Base-by-base conservation (phyloP, 2,888 invertebrate genomes). In the Melieria omissa region DNA sequence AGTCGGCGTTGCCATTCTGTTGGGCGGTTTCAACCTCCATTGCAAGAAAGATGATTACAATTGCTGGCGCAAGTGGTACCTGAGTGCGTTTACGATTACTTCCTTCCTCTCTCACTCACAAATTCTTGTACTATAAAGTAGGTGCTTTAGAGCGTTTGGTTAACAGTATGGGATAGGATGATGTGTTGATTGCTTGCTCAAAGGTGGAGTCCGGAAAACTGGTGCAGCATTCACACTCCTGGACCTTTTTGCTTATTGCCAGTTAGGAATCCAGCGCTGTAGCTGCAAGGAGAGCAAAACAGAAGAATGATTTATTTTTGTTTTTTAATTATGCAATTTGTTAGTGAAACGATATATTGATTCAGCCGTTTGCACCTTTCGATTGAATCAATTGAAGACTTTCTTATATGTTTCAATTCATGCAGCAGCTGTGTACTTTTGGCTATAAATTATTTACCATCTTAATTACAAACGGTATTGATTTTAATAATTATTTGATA, bases 1-100 rank as follows among this genome's bases (percentile, higher is more conserved):
- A 85, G 63, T 82, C 84, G 71, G 77, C 83, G 64, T 79, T 78
- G 45, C 81, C 80, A 42, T 82, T 79, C 68, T 78, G 82, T 57
- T 76, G 77, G 65, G 71, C 71, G 55, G 77, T 78, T 76, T 82
- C 82, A 61, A 80, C 68, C 60, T 84, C 84, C 84, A 84, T 84
- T 47, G 42, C 75, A 14, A 52, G 52, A 52, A 12, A 44, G 16
- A 44, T 46, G 63, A 45, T 47, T 6, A n/a, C 12, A 47, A 4
- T 58, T 64, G n/a, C 14, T 58, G 49, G 57, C 44, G 44, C 12
- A 44, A 58, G 44, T 41, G 64, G 10, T 46, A 12, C 44, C 57
- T 29, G 45, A 10, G 52, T n/a, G 29, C 29, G 29, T 29, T 29
- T 29, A 2, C 29, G 1, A 29, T 29, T 29, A 29, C 3, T 29